Percentiles rank a stretch among this genome's conserved stretches.
Evolutionary conservation across 2,888 invertebrate species (phyloP).

Genomic region (Drosophila rubida): DNA sequence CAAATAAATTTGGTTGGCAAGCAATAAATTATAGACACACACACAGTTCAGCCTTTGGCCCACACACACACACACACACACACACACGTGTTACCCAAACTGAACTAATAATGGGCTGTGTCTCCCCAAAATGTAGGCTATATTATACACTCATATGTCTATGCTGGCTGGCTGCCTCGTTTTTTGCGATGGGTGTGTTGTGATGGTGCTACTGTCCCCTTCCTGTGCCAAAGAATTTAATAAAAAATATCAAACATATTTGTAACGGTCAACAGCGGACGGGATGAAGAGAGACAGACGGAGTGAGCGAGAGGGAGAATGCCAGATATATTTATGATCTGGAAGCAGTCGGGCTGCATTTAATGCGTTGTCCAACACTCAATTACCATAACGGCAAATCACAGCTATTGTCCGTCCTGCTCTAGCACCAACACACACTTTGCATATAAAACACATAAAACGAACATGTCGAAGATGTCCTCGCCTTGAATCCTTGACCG

Average conservation of each 20-base stretch:
- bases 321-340: conserved; percentile 64
- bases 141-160: conserved; percentile 30
- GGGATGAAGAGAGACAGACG: conserved; percentile 1
- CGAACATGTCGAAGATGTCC: conserved; percentile 76
- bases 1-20: conserved; percentile 65
- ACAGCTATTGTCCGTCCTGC: conserved; percentile 39
- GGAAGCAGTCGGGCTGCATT: conserved; percentile 59
- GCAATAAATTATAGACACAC: conserved; percentile 74
- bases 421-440: conserved; percentile 61
- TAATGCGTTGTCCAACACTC: conserved; percentile 81
- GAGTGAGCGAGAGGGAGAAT: conserved; percentile 9
- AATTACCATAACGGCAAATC: conserved; percentile 75
- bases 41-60: conserved; percentile 66
- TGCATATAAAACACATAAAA: conserved; percentile 85
- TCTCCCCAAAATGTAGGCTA: conserved; percentile 63
- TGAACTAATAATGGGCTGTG: conserved; percentile 69
- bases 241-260: conserved; percentile 78
- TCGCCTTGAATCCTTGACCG: conserved; percentile 60
- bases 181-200: conserved; percentile 14
- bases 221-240: conserved; percentile 62
- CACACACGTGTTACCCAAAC: conserved; percentile 71
- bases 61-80: too few relatives aligned
- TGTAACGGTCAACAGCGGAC: conserved; percentile 57
- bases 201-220: conserved; percentile 60
- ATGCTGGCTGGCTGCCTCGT: conserved; percentile 18